These are phyloP conservation scores for Zaprionus kolodkinae DNA, from an alignment of 1,140 invertebrate species.

Conservation along the genomic window DNA sequence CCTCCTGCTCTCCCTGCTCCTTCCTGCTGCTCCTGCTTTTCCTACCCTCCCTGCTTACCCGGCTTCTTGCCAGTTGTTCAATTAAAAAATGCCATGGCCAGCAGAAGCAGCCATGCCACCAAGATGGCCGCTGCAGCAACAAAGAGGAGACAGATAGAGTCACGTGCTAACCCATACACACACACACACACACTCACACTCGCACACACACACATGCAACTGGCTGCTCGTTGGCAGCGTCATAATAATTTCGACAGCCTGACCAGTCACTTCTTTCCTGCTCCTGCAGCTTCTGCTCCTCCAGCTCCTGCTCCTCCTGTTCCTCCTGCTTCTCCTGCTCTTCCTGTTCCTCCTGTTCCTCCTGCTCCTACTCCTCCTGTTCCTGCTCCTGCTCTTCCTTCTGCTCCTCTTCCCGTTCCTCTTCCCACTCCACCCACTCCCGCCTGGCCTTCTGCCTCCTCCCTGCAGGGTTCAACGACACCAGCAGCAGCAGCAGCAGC, in stretches of 20 bases:
- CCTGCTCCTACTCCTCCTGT: too few species aligned
- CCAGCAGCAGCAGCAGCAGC: not conserved
- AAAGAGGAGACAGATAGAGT: not conserved
- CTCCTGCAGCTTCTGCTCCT: not conserved
- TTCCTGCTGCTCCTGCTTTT: too few species aligned
- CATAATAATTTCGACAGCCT: slow-evolving; percentile 57
- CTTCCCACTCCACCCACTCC: not conserved
- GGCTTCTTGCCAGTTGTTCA: not conserved
- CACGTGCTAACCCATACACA: slow-evolving; percentile 12
- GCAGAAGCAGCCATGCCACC: slow-evolving; percentile 6
- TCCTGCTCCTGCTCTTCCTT: not conserved
- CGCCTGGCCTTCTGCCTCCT: not conserved
- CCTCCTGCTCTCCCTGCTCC: not conserved
- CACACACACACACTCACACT: slow-evolving; percentile 18
- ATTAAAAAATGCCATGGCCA: slow-evolving; percentile 30
- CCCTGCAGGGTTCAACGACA: not conserved
- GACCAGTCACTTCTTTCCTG: not conserved
- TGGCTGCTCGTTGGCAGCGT: slow-evolving; percentile 31
- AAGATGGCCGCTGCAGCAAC: not conserved
- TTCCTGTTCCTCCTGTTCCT: not conserved
- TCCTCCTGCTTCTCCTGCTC: not conserved
- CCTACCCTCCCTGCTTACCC: too few species aligned
- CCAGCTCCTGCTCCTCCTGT: not conserved
- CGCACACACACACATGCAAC: slow-evolving; percentile 1
- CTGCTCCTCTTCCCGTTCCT: too few species aligned